Evolutionary conservation across 2,888 invertebrate genomes (phyloP), one percentile per base, ranked within the genome.

Genomic region (Netelia fuscicornis): DNA sequence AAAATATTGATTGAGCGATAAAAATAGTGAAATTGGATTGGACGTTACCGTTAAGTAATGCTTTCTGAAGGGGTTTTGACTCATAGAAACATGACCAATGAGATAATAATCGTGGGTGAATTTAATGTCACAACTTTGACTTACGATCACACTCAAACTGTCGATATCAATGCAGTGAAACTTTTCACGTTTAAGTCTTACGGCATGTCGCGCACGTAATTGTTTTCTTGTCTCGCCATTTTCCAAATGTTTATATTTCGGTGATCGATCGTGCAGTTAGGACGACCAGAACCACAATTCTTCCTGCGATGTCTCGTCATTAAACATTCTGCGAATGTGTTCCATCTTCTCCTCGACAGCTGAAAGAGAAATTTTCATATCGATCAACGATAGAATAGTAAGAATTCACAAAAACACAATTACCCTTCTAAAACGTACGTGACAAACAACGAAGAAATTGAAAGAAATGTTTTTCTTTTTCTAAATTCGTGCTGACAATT

Each of bases 91-190:
- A 64, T 91, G 92, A 42, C 88, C 89, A 13, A 82, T 5, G n/a
- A 95, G 89, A 89, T 95, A 95, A 88, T 94, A 94, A 82, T 94
- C 95, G 85, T 94, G 94, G 90, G 94, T 94, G 87, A 95, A 94
- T 52, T 90, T 90, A 67, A 93, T 89, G 17, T 89, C 90, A 84
- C 94, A 94, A 25, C 90, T 74, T 3, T 90, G 87, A 85, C 94
- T 81, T 76, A 48, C 90, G 91, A 8, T 94, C 94, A 82, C 94
- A 94, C 64, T 94, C 94, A 5, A 94, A 92, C 44, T 94, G 90
- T 77, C 94, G 91, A 86, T 95, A 94, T n/a, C 94, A 92, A 56
- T 90, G 91, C 20, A 94, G 86, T 60, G 94, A 94, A 79, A 93
- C 92, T 30, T 90, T 85, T 91, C 94, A 93, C 67, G 92, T 92